Evolutionary conservation across 37 sponge, comb jelly and placozoan species (phyloP).

Genomic region (Halichondria panicea): DNA sequence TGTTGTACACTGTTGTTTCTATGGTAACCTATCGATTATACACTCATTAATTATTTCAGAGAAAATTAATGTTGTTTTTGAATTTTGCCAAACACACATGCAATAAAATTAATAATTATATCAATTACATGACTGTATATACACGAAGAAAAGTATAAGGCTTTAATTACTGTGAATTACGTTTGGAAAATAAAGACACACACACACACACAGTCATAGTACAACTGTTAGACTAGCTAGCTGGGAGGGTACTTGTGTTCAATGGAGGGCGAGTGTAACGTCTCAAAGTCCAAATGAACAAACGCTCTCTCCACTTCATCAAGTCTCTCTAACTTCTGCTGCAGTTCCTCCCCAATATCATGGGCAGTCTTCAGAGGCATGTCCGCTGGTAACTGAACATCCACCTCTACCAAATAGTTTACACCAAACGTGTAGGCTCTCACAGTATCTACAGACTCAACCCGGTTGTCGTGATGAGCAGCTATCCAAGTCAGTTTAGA

Average conservation of each 20-base stretch:
- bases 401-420: constrained; percentile 57
- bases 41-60: too few relatives aligned
- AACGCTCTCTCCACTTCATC: constrained; percentile 66
- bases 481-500: constrained; percentile 47
- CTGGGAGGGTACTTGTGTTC: constrained; percentile 27
- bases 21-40: too few relatives aligned
- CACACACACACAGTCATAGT: constrained; percentile 1
- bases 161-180: too few relatives aligned
- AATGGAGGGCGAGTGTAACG: constrained; percentile 30
- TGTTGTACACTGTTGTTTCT: too few relatives aligned
- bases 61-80: too few relatives aligned
- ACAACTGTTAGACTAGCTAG: background rate
- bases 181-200: background rate
- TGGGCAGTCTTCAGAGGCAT: constrained; percentile 55
- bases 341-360: constrained; percentile 62
- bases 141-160: too few relatives aligned
- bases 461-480: constrained; percentile 23
- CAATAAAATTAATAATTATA: too few relatives aligned
- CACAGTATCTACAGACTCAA: constrained; percentile 54
- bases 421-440: constrained; percentile 61
- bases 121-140: background rate
- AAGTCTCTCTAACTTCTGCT: constrained; percentile 43
- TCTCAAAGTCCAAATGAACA: constrained; percentile 66
- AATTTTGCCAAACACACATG: too few relatives aligned
- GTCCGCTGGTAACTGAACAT: constrained; percentile 29